Percentiles rank a stretch among this genome's conserved stretches.
phyloP scores from a whole-genome alignment of 2,797 vertebrate species.

The Cossypha niveicapilla region DNA sequence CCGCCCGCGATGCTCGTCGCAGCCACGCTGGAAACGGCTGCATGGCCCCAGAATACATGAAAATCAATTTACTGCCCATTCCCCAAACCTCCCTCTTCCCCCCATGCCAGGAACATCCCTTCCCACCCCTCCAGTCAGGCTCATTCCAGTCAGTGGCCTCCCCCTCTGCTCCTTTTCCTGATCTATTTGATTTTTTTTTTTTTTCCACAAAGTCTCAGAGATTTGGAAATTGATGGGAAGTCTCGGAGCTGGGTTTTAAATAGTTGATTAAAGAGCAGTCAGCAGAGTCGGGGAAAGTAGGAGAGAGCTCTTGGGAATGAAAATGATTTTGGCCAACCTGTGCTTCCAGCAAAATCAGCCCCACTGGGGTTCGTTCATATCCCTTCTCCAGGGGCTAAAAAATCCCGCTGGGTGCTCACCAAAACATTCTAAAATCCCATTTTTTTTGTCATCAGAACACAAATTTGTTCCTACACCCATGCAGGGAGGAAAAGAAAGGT shows the following conservation, averaged over 20 bases:
- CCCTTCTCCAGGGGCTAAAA: not conserved
- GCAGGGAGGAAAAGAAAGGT: not conserved
- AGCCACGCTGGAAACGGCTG: not conserved
- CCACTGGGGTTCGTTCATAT: rapidly evolving
- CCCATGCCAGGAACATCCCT: not conserved
- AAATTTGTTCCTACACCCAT: not conserved
- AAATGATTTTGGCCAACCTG: not conserved
- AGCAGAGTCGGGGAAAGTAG: not conserved
- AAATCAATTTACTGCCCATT: not conserved
- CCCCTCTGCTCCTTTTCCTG: not conserved
- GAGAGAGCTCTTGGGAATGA: not conserved
- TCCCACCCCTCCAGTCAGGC: not conserved
- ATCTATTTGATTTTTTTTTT: not conserved
- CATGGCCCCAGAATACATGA: not conserved
- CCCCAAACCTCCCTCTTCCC: not conserved
- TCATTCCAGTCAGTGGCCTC: not conserved
- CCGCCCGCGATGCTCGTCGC: not conserved
- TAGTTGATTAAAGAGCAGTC: conserved; percentile 52
- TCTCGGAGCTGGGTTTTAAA: conserved; percentile 9
- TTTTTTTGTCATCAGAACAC: not conserved
- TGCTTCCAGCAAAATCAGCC: not conserved
- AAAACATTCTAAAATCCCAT: not conserved
- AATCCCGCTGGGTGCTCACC: rapidly evolving
- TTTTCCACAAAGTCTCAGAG: not conserved
- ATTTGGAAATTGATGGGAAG: conserved; percentile 5